A percentile compares a stretch with the other conserved stretches of the same genome.
These are phyloP conservation scores for Elmis aenea DNA, from an alignment of 2,888 invertebrate species.

Conservation along the genomic window DNA sequence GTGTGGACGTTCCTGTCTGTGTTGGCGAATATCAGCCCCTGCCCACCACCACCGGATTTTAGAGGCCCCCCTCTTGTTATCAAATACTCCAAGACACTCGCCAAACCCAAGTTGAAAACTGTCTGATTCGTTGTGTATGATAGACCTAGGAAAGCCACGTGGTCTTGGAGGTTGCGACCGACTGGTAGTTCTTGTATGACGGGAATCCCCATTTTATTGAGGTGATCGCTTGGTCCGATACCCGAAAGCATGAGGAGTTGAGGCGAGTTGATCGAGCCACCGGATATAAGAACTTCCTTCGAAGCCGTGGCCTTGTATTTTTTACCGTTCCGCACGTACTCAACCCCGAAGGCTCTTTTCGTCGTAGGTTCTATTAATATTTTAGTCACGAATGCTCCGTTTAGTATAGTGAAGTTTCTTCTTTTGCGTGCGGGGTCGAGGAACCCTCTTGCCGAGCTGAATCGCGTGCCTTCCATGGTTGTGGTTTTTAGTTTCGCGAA, in stretches of 20 bases:
- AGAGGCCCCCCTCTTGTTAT: too few species aligned
- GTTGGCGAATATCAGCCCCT: too few species aligned
- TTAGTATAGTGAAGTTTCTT: constrained; percentile 62
- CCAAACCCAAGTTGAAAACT: too few species aligned
- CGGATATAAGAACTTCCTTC: constrained; percentile 71
- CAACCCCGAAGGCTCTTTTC: constrained; percentile 59
- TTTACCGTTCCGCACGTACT: constrained; percentile 57
- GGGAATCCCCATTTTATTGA: constrained; percentile 47
- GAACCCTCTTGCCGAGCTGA: constrained; percentile 64
- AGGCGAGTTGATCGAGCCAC: constrained; percentile 74
- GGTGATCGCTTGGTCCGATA: constrained; percentile 57
- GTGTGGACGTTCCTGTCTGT: too few species aligned
- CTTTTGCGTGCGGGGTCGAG: constrained; percentile 57
- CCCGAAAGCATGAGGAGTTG: constrained; percentile 69
- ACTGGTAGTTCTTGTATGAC: constrained; percentile 51
- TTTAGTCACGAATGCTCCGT: constrained; percentile 60
- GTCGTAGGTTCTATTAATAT: constrained; percentile 58
- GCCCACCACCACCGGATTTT: too few species aligned
- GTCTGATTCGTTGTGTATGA: constrained; percentile 57
- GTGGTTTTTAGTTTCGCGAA: constrained; percentile 8
- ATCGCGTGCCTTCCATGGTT: constrained; percentile 43
- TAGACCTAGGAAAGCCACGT: constrained; percentile 59
- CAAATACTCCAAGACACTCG: too few species aligned
- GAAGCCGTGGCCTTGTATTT: constrained; percentile 53
- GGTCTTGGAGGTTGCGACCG: constrained; percentile 52